phyloP scores from a whole-genome alignment of 2,797 vertebrate genomes.

The Schizopygopsis malacanthus region DNA sequence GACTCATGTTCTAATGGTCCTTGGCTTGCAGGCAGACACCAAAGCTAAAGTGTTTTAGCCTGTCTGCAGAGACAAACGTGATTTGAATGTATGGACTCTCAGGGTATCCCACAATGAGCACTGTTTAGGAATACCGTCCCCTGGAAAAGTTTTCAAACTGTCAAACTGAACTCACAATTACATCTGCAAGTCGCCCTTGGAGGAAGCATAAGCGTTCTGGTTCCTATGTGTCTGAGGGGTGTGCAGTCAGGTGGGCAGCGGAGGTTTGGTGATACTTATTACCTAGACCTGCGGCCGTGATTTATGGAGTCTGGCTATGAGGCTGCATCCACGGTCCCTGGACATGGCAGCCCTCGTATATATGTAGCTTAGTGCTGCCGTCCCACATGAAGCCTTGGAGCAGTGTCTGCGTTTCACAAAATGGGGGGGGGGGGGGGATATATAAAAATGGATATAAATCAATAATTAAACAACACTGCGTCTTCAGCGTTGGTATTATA shows the following conservation, averaged over 20 bases:
- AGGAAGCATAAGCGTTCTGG: slow-evolving; percentile 1
- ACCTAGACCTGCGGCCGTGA: slow-evolving; percentile 47
- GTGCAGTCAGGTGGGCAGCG: background rate
- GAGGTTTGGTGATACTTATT: slow-evolving; percentile 19
- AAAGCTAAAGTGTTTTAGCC: slow-evolving; percentile 43
- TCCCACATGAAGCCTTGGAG: slow-evolving; percentile 1
- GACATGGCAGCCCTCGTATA: slow-evolving; percentile 49
- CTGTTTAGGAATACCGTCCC: background rate
- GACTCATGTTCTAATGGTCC: slow-evolving; percentile 40
- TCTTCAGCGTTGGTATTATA: no score
- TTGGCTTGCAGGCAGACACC: slow-evolving; percentile 29
- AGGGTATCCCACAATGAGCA: slow-evolving; percentile 2
- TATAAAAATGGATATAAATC: no score
- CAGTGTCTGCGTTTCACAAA: no score
- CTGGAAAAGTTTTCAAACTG: slow-evolving; percentile 15
- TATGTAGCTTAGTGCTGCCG: slow-evolving; percentile 31
- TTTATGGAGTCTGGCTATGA: slow-evolving; percentile 50
- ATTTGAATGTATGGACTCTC: slow-evolving; percentile 44
- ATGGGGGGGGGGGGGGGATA: no score
- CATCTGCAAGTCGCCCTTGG: background rate
- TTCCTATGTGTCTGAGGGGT: background rate
- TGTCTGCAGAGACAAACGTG: slow-evolving; percentile 38
- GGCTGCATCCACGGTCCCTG: slow-evolving; percentile 34
- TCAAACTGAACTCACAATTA: slow-evolving; percentile 15
- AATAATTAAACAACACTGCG: no score